phyloP scores from a whole-genome alignment of 2,888 invertebrate species.

The Thera britannica region DNA sequence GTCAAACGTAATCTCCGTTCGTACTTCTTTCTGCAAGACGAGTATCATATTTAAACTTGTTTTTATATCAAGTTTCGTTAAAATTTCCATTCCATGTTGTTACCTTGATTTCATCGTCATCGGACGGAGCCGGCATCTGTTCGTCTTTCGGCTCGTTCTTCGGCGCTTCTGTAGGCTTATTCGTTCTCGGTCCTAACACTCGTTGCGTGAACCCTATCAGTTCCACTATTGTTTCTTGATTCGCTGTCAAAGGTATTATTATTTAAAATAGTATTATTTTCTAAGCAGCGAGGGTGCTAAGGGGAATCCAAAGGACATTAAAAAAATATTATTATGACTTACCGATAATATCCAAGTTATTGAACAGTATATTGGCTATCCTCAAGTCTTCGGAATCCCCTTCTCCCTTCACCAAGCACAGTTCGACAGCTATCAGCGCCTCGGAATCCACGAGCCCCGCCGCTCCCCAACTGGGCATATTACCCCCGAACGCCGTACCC shows the following conservation, averaged over 20 bases:
- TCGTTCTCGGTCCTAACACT: conserved; percentile 64
- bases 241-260: conserved; percentile 84
- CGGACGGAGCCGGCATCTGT: conserved; percentile 42
- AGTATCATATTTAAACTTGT: neutral
- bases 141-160: conserved; percentile 38
- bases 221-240: conserved; percentile 98
- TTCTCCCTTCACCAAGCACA: conserved; percentile 75
- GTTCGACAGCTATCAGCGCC: conserved; percentile 88
- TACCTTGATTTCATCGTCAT: conserved; percentile 48
- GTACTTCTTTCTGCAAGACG: conserved; percentile 62
- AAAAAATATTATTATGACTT: conserved; percentile 47
- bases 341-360: conserved; percentile 97
- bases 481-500: conserved; percentile 78
- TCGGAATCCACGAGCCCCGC: conserved; percentile 93
- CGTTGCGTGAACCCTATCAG: conserved; percentile 94
- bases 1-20: conserved; percentile 95
- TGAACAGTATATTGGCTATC: conserved; percentile 95
- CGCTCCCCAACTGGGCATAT: conserved; percentile 86
- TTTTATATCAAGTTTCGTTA: neutral
- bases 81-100: neutral
- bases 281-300: no score
- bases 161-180: conserved; percentile 41
- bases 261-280: neutral
- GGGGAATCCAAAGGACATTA: neutral
- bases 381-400: conserved; percentile 84